These are phyloP conservation scores for Pteria penguin DNA, from an alignment of 2,888 invertebrate species.

Conservation along the genomic window DNA sequence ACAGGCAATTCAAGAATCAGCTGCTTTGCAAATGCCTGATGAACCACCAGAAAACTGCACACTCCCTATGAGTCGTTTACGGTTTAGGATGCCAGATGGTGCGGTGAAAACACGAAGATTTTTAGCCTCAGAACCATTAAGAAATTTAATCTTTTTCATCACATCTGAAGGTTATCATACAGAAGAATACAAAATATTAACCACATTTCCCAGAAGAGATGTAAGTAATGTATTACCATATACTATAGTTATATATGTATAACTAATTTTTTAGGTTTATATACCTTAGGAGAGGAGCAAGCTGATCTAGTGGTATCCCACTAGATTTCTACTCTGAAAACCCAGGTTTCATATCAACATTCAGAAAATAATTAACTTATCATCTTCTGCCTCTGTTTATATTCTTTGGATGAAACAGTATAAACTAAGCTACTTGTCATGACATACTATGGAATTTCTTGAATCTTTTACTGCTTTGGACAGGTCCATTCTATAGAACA, in stretches of 20 bases:
- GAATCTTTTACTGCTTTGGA: too few species aligned
- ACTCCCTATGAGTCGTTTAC: conserved; percentile 81
- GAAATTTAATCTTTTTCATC: conserved; percentile 91
- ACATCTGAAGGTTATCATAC: conserved; percentile 92
- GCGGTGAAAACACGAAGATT: conserved; percentile 90
- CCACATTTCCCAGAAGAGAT: conserved; percentile 96
- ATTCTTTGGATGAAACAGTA: too few species aligned
- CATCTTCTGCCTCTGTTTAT: too few species aligned
- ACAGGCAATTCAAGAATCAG: conserved; percentile 79
- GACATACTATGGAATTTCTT: too few species aligned
- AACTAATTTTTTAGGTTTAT: not conserved
- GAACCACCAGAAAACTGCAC: conserved; percentile 78
- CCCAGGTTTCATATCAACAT: too few species aligned
- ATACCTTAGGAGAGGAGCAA: too few species aligned
- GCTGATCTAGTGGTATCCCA: too few species aligned
- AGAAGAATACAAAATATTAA: conserved; percentile 93
- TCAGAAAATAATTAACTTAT: too few species aligned
- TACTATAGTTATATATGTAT: not conserved
- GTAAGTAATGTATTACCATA: conserved; percentile 84
- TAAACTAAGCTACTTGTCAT: too few species aligned
- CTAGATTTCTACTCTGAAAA: too few species aligned
- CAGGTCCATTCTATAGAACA: too few species aligned
- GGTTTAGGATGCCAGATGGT: conserved; percentile 90
- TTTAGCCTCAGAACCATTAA: conserved; percentile 82
- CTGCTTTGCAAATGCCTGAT: conserved; percentile 78